Evolutionary conservation across 2,113 vertebrate genomes (phyloP).

Genomic region (Rhea pennata): DNA sequence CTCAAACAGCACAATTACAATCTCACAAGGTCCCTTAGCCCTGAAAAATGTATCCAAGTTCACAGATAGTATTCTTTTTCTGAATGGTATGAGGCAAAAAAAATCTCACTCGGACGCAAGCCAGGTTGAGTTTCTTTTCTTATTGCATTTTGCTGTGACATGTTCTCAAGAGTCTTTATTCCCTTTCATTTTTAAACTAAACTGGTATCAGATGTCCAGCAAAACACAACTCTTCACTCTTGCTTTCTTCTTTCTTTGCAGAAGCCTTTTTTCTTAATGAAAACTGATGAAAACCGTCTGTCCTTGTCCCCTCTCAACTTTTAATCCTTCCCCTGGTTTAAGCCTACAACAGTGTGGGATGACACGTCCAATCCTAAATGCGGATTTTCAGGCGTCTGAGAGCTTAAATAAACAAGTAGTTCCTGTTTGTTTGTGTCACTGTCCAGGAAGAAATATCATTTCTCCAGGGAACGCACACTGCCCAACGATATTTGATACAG

Average conservation of each 20-base stretch:
- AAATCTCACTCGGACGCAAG: background rate
- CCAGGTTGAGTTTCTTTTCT: background rate
- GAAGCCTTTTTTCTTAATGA: background rate
- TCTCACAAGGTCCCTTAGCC: background rate
- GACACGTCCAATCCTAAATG: background rate
- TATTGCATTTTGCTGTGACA: background rate
- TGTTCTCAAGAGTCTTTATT: background rate
- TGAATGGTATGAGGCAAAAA: background rate
- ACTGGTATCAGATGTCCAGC: background rate
- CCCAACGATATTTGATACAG: background rate
- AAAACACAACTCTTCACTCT: background rate
- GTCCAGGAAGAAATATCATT: background rate
- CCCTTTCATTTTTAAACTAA: background rate
- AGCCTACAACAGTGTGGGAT: accelerated
- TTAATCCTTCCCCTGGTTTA: background rate
- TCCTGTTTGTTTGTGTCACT: background rate
- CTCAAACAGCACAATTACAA: background rate
- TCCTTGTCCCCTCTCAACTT: background rate
- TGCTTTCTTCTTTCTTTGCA: background rate
- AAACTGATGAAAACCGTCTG: background rate
- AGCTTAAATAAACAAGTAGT: background rate
- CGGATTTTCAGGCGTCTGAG: background rate
- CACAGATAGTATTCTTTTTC: background rate
- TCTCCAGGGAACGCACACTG: background rate
- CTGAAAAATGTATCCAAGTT: background rate